Percentiles rank a stretch among this genome's conserved stretches.
phyloP scores from a whole-genome alignment of 2,888 invertebrate species.

The Clostera curtula region DNA sequence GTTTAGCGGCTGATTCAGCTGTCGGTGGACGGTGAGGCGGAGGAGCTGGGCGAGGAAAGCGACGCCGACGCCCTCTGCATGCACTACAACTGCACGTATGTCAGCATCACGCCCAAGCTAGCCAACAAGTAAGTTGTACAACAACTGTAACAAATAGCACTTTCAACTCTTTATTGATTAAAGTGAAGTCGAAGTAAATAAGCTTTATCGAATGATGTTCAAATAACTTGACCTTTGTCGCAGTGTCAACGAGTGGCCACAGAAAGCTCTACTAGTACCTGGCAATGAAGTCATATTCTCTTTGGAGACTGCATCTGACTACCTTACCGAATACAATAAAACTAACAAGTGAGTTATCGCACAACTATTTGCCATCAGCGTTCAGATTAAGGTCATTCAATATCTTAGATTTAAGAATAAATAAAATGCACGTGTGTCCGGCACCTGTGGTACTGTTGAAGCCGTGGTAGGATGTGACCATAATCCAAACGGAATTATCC shows the following conservation, averaged over 20 bases:
- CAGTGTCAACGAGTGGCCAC: constrained; percentile 86
- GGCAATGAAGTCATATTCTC: constrained; percentile 97
- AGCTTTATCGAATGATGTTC: background rate
- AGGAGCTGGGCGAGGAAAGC: constrained; percentile 49
- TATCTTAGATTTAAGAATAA: no score
- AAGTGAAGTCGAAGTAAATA: no score
- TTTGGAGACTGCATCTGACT: constrained; percentile 95
- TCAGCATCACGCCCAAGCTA: constrained; percentile 58
- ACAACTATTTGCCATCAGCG: no score
- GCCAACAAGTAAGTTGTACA: constrained; percentile 48
- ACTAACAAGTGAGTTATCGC: constrained; percentile 42
- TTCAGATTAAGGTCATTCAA: no score
- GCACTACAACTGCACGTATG: constrained; percentile 62
- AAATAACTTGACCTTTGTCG: constrained; percentile 11
- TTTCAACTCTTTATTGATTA: no score
- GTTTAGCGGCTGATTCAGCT: constrained; percentile 48
- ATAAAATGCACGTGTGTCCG: no score
- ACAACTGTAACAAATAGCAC: no score
- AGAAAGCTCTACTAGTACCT: constrained; percentile 88
- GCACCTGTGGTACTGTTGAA: no score
- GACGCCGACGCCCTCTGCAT: constrained; percentile 47
- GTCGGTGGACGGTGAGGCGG: constrained; percentile 47
- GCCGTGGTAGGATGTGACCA: no score
- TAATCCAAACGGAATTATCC: no score
- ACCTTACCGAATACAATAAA: constrained; percentile 90